These are phyloP conservation scores for Gymnocheta viridis DNA, from an alignment of 2,888 invertebrate genomes.

Conservation along the genomic window DNA sequence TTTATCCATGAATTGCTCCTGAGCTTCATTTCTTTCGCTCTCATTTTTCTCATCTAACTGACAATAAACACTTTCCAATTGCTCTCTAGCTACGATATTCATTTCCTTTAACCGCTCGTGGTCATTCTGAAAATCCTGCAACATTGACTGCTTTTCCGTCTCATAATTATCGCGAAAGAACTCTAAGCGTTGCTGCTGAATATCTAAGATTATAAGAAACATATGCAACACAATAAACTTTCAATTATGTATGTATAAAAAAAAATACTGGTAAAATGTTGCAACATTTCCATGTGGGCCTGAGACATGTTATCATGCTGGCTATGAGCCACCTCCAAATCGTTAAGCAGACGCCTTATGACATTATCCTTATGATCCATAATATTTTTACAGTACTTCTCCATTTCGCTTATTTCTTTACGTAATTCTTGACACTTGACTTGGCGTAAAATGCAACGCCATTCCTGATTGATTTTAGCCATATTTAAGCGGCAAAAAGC, in stretches of 20 bases:
- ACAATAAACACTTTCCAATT: constrained; percentile 84
- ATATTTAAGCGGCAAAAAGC: constrained; percentile 89
- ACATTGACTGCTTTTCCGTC: constrained; percentile 83
- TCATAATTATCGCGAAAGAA: constrained; percentile 84
- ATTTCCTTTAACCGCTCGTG: constrained; percentile 83
- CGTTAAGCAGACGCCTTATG: constrained; percentile 85
- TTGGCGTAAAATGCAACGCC: constrained; percentile 89
- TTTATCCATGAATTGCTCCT: constrained; percentile 82
- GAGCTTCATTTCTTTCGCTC: constrained; percentile 78
- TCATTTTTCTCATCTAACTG: constrained; percentile 83
- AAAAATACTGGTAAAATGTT: constrained; percentile 86
- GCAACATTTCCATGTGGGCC: constrained; percentile 87
- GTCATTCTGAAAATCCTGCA: constrained; percentile 84
- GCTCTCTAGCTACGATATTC: constrained; percentile 84
- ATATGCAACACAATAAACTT: neutral
- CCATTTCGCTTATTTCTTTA: constrained; percentile 85
- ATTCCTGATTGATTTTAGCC: constrained; percentile 93
- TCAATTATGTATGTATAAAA: neutral
- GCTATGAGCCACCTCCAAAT: constrained; percentile 87
- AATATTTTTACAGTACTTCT: constrained; percentile 81
- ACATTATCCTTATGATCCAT: constrained; percentile 87
- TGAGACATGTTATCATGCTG: constrained; percentile 89
- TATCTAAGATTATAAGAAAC: constrained; percentile 80
- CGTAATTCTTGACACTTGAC: constrained; percentile 90
- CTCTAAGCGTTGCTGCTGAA: constrained; percentile 84